Conservation (phyloP, 2,888 invertebrate genomes). For the Coronaproctus castanopsis region DNA sequence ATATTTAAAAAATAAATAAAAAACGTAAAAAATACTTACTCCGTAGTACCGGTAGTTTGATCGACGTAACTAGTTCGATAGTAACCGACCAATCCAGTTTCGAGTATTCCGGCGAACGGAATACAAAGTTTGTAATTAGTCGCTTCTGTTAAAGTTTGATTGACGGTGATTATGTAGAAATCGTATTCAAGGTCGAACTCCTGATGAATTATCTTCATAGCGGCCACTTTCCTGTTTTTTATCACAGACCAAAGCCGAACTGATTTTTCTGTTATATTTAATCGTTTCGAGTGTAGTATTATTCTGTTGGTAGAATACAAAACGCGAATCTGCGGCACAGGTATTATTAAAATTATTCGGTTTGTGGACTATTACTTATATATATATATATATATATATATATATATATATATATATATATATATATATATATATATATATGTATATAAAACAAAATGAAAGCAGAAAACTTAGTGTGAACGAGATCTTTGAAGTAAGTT, state of each 20-base stretch:
- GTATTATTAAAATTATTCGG: too few species aligned
- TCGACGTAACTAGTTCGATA: conserved; percentile 47
- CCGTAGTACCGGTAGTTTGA: conserved; percentile 25
- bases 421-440: too few species aligned
- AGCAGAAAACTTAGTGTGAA: too few species aligned
- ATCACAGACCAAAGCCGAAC: neutral
- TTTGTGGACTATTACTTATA: too few species aligned
- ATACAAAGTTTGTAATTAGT: conserved; percentile 35
- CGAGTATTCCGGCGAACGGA: conserved; percentile 38
- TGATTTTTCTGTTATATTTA: neutral
- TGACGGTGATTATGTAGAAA: neutral
- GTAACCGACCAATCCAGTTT: conserved; percentile 42
- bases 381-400: too few species aligned
- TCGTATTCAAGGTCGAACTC: neutral
- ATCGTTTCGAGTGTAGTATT: conserved; percentile 35
- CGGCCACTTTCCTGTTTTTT: neutral
- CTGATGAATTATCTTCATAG: neutral
- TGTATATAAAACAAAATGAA: too few species aligned
- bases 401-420: too few species aligned
- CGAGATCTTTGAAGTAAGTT: too few species aligned
- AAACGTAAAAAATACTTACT: neutral
- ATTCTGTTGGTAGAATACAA: conserved; percentile 36
- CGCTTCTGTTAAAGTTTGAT: conserved; percentile 16
- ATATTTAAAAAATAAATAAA: neutral
- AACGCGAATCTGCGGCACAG: conserved; percentile 26